phyloP scores from a whole-genome alignment of 53 echinoderm and acorn worm species.

The Hippasteria phrygiana region DNA sequence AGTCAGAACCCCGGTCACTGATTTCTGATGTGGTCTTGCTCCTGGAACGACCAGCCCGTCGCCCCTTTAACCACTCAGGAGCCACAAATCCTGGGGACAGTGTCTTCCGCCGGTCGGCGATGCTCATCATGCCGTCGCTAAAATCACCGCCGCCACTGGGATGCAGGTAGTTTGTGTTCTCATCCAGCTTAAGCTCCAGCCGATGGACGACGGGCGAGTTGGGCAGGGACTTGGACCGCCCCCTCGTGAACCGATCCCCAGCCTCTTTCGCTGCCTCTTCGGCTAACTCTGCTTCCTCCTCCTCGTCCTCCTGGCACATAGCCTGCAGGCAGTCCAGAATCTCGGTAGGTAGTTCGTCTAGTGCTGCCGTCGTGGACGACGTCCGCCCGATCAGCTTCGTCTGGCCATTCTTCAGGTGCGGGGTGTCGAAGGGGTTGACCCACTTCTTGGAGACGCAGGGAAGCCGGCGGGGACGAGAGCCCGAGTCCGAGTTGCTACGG shows the following conservation, averaged over 20 bases:
- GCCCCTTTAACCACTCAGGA: conserved; percentile 30
- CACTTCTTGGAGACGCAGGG: conserved; percentile 36
- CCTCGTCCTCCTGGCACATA: conserved; percentile 39
- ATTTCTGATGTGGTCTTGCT: conserved; percentile 29
- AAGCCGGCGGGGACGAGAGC: conserved; percentile 54
- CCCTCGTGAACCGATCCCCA: background rate
- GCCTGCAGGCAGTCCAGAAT: conserved; percentile 38
- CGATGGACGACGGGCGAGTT: conserved; percentile 55
- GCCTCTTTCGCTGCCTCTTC: conserved; percentile 35
- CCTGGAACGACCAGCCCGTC: background rate
- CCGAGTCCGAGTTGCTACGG: conserved; percentile 86
- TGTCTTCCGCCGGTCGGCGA: conserved; percentile 31
- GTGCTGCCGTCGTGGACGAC: background rate
- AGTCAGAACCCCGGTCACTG: background rate
- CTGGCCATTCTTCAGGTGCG: conserved; percentile 77
- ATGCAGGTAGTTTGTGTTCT: conserved; percentile 40
- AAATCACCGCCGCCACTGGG: background rate
- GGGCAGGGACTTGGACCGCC: conserved; percentile 63
- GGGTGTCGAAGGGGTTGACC: conserved; percentile 89
- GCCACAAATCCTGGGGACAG: conserved; percentile 18
- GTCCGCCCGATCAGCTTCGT: conserved; percentile 63
- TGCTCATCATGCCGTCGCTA: background rate
- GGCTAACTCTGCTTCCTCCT: conserved; percentile 24
- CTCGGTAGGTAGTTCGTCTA: conserved; percentile 30
- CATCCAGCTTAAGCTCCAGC: conserved; percentile 30